Evolutionary conservation across 2,888 invertebrate genomes (phyloP), one percentile per base, ranked within the genome.

Genomic region (Apodemia zela): DNA sequence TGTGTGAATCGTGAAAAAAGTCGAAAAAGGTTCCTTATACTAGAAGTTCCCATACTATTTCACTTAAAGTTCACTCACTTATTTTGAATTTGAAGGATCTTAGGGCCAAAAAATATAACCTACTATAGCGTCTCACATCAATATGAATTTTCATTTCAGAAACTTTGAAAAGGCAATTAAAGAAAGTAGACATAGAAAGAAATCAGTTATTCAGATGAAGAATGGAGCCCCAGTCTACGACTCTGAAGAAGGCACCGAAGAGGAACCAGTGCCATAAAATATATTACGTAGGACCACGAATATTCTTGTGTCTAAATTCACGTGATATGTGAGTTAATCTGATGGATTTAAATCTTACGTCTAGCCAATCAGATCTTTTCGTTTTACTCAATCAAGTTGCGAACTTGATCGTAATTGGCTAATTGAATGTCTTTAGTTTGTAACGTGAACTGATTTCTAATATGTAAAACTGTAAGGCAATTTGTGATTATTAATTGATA

Each of bases 231-330:
- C 93, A 0, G 93, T 93, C 0, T 93, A 92, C 71, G 93, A 93
- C 65, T 93, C 93, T 3, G 94, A 94, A 59, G 93, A 93, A 62
- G 94, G 93, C 65, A 94, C 94, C 29, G 95, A 95, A 72, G 95
- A 95, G 68, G 95, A 95, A 76, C 93, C 94, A 59, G 91, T 94
- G 78, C 89, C 93, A 76, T 93, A 93, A 85, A 78, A 70, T 72
- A 73, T 68, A 71, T 4, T 42, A 70, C 68, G 63, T 73, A 69
- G 7, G 33, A 33, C 74, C 72, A 75, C 76, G 75, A 74, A 74
- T 72, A 64, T 4, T 42, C 13, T 15, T 42, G 5, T 42, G 15
- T 11, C 7, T 13, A 42, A 13, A 42, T 11, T 11, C 35, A 11
- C 35, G 11, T 35, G 35, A 35, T 35, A 35, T 11, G 35, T 33